Conservation (phyloP, 2,888 invertebrate species). For the Cryptocheilus praepositus region DNA sequence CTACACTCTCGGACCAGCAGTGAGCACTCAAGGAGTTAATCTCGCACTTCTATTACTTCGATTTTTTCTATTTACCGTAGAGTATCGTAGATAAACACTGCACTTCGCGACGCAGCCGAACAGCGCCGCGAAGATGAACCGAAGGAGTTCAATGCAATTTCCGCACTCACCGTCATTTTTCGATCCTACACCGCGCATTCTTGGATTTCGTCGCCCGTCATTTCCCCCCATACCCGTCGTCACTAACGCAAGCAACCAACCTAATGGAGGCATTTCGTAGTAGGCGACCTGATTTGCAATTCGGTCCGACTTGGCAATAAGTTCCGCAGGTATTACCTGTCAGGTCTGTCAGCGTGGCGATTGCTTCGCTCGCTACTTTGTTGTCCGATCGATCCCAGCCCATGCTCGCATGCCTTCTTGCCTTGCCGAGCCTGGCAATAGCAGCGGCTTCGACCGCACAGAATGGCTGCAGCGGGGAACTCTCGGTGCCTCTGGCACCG, state of each 20-base stretch:
- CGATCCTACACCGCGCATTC: too few species aligned
- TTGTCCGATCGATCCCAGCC: constrained; percentile 50
- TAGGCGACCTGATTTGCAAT: constrained; percentile 62
- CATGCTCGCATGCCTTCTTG: constrained; percentile 22
- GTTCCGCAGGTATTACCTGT: constrained; percentile 64
- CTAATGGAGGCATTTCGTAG: constrained; percentile 57
- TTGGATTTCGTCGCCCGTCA: too few species aligned
- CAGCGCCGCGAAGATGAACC: too few species aligned
- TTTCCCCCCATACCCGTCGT: constrained; percentile 18
- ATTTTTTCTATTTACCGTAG: too few species aligned
- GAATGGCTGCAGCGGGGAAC: constrained; percentile 18
- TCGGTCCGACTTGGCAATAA: constrained; percentile 58
- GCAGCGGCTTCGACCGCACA: not conserved
- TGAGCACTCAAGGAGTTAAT: too few species aligned
- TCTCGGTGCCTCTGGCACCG: constrained; percentile 23
- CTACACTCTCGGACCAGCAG: too few species aligned
- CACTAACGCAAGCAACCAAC: constrained; percentile 18
- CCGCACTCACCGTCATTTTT: too few species aligned
- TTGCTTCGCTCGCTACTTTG: constrained; percentile 55
- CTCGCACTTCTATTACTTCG: too few species aligned
- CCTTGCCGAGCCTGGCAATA: constrained; percentile 9
- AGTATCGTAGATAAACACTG: too few species aligned
- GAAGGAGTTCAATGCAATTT: too few species aligned
- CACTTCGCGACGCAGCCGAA: too few species aligned
- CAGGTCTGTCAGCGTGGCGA: constrained; percentile 58